Evolutionary conservation across 2,113 vertebrate species (phyloP).

Genomic region (Sarotherodon lohbergeri): DNA sequence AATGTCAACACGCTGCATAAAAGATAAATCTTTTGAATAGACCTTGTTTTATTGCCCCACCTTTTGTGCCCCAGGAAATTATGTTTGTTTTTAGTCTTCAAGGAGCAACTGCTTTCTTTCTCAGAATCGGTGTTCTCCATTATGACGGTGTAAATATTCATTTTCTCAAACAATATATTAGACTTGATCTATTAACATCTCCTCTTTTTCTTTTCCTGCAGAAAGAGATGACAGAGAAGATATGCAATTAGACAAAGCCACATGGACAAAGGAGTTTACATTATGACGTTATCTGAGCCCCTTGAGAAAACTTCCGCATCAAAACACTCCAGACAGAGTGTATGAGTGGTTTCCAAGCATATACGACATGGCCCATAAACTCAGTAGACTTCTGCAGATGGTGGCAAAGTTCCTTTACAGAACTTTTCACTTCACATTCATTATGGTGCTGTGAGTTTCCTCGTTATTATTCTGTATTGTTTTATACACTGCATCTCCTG

Average conservation of each 20-base stretch:
- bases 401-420: not conserved
- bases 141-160: not conserved
- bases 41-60: not conserved
- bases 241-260: slow-evolving; percentile 83
- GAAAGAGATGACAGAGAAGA: slow-evolving; percentile 91
- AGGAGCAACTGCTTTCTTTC: not conserved
- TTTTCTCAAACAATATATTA: not conserved
- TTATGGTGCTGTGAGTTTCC: not conserved
- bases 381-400: not conserved
- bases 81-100: not conserved
- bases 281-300: slow-evolving; percentile 51
- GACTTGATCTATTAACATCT: not conserved
- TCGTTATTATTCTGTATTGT: not conserved
- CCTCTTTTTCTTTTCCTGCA: slow-evolving; percentile 63
- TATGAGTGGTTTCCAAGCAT: not conserved
- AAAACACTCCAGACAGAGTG: slow-evolving; percentile 27
- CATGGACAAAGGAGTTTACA: slow-evolving; percentile 49
- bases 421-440: not conserved
- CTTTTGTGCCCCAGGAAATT: not conserved
- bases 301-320: slow-evolving; percentile 23
- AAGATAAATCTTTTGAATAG: not conserved
- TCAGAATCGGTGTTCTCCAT: not conserved
- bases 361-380: not conserved
- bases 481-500: not conserved
- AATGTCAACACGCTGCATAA: not conserved